Base-by-base conservation (phyloP, 2,797 vertebrate genomes). In the Avahi laniger region DNA sequence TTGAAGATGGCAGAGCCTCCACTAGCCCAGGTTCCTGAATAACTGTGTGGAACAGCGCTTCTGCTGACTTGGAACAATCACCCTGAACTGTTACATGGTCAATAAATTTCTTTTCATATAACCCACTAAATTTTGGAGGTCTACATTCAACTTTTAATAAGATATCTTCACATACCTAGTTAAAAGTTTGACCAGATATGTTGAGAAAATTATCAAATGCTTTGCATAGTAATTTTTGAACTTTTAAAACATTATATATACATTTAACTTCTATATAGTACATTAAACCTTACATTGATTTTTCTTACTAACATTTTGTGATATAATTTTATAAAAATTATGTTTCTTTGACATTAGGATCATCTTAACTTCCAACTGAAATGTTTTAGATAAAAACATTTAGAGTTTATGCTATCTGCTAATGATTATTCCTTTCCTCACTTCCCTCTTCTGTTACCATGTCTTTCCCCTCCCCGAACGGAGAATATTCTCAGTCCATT, bases 311-410 rank as follows among this genome's bases (percentile, higher is more conserved):
- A 63, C 8, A 59, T 52, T 26, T 76, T n/a, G 52, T 72, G 35
- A 84, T 4, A 50, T 24, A 48, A 75, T 43, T 65, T 70, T 48
- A 41, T 61, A 89, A 84, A 88, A 18, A 48, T 93, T 30, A 76
- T 0, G 1, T 50, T 76, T 97, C 57, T 85, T 89, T 80, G 41
- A 38, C 7, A 50, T 38, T 46, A 30, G 6, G 2, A 0, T 57
- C 52, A 57, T 50, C 4, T 85, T 85, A 57, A 81, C 46, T 59
- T 91, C 35, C 15, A 93, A 50, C 2, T 41, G 7, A 90, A 92
- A 41, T 41, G 28, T 54, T 85, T 70, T 30, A 41, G 33, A 79
- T 10, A 28, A 38, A 67, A 28, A 24, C 12, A 28, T 35, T 8
- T 38, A 38, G 43, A 59, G 14, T 59, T 65, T 18, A 35, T 63